Percentiles rank a stretch among this genome's conserved stretches.
These are phyloP conservation scores for Drosophila orosa DNA, from an alignment of 1,140 invertebrate species.

Conservation along the genomic window DNA sequence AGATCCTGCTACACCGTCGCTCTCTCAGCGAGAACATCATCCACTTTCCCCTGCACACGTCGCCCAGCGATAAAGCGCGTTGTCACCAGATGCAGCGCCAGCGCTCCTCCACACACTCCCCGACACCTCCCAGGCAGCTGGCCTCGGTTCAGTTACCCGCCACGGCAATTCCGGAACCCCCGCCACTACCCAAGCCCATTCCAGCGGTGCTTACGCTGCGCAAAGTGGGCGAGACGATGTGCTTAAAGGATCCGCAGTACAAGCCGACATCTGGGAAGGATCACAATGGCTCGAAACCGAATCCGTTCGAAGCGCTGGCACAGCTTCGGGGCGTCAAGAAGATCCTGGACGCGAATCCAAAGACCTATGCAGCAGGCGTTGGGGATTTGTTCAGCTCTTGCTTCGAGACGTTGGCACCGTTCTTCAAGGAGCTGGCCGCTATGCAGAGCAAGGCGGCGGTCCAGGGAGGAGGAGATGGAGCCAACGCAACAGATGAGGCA, in stretches of 20 bases:
- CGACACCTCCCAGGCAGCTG: slow-evolving; percentile 70
- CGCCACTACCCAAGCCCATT: slow-evolving; percentile 71
- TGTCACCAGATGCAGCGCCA: slow-evolving; percentile 86
- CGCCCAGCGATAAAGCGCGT: slow-evolving; percentile 90
- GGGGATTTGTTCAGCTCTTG: slow-evolving; percentile 90
- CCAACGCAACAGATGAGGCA: slow-evolving; percentile 16
- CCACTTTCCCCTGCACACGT: slow-evolving; percentile 85
- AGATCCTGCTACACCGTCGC: slow-evolving; percentile 85
- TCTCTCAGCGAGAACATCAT: slow-evolving; percentile 89
- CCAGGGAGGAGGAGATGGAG: slow-evolving; percentile 21
- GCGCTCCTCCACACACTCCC: slow-evolving; percentile 77
- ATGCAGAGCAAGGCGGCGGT: slow-evolving; percentile 54
- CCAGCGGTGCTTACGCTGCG: slow-evolving; percentile 85
- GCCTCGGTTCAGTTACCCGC: slow-evolving; percentile 17
- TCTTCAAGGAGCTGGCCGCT: slow-evolving; percentile 80
- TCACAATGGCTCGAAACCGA: slow-evolving; percentile 84
- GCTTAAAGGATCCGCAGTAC: slow-evolving; percentile 91
- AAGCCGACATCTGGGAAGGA: slow-evolving; percentile 86
- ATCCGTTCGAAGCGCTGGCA: slow-evolving; percentile 89
- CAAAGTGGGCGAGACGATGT: slow-evolving; percentile 90
- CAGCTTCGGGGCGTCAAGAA: slow-evolving; percentile 90
- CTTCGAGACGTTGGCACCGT: slow-evolving; percentile 89
- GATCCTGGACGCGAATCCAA: slow-evolving; percentile 87
- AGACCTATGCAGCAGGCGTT: slow-evolving; percentile 84
- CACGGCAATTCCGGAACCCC: slow-evolving; percentile 49